Conservation (phyloP, 1,140 invertebrate species). For the Ips typographus region DNA sequence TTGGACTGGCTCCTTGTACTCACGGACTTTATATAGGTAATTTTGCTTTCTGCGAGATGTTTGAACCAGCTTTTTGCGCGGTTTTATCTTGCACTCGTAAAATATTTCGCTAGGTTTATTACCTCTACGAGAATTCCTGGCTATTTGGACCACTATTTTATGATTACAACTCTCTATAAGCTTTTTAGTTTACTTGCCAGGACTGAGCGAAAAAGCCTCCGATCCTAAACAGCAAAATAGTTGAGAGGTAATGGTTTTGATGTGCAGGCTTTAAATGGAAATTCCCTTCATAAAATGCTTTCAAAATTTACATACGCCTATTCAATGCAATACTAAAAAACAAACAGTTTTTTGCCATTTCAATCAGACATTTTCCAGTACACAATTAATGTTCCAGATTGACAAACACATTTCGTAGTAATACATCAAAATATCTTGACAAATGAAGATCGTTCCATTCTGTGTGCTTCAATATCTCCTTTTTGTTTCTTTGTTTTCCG, state of each 20-base stretch:
- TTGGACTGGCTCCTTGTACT: constrained; percentile 14
- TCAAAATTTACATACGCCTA: constrained; percentile 23
- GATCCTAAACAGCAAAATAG: too few species aligned
- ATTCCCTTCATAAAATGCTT: constrained; percentile 13
- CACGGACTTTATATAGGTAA: constrained; percentile 27
- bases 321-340: constrained; percentile 21
- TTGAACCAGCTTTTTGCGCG: constrained; percentile 22
- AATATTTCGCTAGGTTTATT: constrained; percentile 15
- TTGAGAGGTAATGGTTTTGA: too few species aligned
- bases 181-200: background rate
- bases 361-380: background rate
- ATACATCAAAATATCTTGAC: background rate
- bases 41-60: constrained; percentile 26
- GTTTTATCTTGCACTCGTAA: constrained; percentile 16
- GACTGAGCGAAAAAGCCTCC: background rate
- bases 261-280: constrained; percentile 6
- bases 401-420: too few species aligned
- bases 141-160: constrained; percentile 6
- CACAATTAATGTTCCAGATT: background rate
- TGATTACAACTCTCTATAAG: background rate
- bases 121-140: background rate
- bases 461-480: background rate
- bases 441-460: background rate
- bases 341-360: constrained; percentile 2
- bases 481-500: background rate